Evolutionary conservation across 2,888 invertebrate species (phyloP).

Genomic region (Oligia strigilis): DNA sequence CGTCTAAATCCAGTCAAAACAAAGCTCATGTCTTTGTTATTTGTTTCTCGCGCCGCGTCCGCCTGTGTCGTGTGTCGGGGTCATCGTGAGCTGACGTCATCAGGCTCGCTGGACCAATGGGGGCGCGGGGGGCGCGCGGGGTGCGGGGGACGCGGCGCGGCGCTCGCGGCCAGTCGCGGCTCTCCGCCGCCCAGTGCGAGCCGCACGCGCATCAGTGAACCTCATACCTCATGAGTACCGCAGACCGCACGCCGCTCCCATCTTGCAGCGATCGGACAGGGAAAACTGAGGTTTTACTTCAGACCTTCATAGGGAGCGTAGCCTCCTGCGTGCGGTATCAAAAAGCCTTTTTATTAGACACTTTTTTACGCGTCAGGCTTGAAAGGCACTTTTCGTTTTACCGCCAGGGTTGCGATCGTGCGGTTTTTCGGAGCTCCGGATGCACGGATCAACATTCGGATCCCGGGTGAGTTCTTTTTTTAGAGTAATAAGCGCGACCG

Average conservation of each 20-base stretch:
- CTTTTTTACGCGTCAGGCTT: constrained; percentile 24
- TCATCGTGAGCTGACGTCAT: constrained; percentile 82
- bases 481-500: constrained; percentile 62
- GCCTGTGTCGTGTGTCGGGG: constrained; percentile 67
- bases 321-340: constrained; percentile 46
- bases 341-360: constrained; percentile 17
- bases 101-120: constrained; percentile 80
- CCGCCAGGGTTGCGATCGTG: constrained; percentile 77
- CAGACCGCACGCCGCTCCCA: constrained; percentile 83
- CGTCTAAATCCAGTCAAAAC: constrained; percentile 3
- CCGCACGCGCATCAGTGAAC: constrained; percentile 74
- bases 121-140: constrained; percentile 70
- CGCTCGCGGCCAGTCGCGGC: constrained; percentile 81
- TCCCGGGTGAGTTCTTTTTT: constrained; percentile 76
- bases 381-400: constrained; percentile 36
- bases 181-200: constrained; percentile 83
- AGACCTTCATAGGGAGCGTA: constrained; percentile 38
- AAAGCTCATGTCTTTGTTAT: constrained; percentile 41
- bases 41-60: constrained; percentile 53
- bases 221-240: constrained; percentile 63
- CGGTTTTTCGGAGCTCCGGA: constrained; percentile 73
- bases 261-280: constrained; percentile 76
- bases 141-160: constrained; percentile 69
- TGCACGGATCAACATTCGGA: constrained; percentile 57
- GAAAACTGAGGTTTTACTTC: constrained; percentile 49